Base-by-base conservation (phyloP, 2,888 invertebrate species). In the Abrostola tripartita region DNA sequence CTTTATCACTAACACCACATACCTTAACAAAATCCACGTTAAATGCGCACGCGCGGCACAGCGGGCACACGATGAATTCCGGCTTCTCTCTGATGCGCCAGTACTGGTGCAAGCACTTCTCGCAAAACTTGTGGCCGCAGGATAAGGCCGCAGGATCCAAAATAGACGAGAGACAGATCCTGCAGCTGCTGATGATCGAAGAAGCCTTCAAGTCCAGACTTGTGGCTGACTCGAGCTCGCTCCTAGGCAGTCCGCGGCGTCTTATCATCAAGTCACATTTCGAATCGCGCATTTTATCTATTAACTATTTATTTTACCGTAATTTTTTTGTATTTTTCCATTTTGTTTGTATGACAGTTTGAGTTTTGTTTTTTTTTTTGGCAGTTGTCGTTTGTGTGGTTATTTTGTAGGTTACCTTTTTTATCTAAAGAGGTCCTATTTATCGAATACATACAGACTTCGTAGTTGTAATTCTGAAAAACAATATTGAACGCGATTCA, bases 101-200 rank as follows among this genome's bases (percentile, higher is more conserved):
- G 66, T 90, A 91, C 44, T 79, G 79, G 36, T 81, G 73, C 10
- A 91, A 67, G 67, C 92, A 92, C 8, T 65, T 72, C 69, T 89
- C 87, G 60, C 92, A 92, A 71, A 91, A 92, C 55, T 79, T 83
- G 71, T 92, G 92, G 0, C 91, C 91, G 70, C 92, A 92, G 1
- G 85, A 83, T 41, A 92, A 73, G 0, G 71, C 70, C 1, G 88
- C 88, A 0, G 90, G 88, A 24, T 86, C 79, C 14, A 82, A 68
- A 8, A 90, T 82, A 5, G 79, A 71, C 0, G 90, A 90, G 37
- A 92, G 68, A 58, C 92, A 92, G 58, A 92, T 92, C 50, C 89
- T 81, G 68, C 92, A 92, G 44, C 84, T 86, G 54, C 84, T 87
- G 6, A 72, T 35, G 1, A 72, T 67, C 6, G 79, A 80, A 0